Conservation (phyloP, 2,797 vertebrate species). For the Mormyrus hasselquistii region DNA sequence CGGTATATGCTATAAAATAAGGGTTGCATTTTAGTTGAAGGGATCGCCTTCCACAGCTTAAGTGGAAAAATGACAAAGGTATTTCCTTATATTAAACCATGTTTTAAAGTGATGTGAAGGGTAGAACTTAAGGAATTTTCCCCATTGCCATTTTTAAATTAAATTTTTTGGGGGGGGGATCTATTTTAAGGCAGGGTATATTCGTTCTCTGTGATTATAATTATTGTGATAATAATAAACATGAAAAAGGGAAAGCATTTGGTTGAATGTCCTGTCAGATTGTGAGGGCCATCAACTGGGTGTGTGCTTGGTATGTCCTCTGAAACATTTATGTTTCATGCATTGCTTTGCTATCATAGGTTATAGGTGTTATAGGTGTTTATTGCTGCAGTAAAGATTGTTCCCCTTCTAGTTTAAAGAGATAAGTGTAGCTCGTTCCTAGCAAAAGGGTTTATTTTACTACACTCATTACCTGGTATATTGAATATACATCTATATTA, state of each 20-base stretch:
- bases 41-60: neutral
- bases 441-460: neutral
- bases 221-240: neutral
- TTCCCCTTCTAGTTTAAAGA: neutral
- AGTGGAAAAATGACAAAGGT: neutral
- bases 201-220: neutral
- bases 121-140: neutral
- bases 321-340: conserved; percentile 5
- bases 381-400: neutral
- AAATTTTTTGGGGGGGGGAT: neutral
- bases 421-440: neutral
- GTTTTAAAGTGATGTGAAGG: neutral
- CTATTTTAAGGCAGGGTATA: conserved; percentile 2
- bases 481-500: neutral
- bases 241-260: conserved; percentile 18
- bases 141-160: neutral
- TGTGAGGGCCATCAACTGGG: neutral
- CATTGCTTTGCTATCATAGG: neutral
- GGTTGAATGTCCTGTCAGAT: conserved; percentile 8
- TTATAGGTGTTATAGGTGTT: neutral
- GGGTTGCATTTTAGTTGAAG: neutral
- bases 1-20: neutral
- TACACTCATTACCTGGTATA: neutral
- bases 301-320: neutral
- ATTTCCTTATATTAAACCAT: neutral